phyloP scores from a whole-genome alignment of 2,888 invertebrate species.

The Idaea aversata region DNA sequence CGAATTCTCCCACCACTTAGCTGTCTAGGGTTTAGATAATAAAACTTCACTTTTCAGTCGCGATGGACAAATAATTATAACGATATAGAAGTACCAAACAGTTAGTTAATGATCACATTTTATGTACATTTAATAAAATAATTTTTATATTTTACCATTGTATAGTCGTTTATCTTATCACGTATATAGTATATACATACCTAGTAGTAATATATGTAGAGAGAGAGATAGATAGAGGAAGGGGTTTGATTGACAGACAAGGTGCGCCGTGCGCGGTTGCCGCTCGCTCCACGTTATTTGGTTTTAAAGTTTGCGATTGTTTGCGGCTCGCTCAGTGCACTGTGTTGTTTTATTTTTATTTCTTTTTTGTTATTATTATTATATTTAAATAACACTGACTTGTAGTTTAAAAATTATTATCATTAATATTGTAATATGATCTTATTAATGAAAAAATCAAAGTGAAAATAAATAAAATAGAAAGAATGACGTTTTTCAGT shows the following conservation, averaged over 20 bases:
- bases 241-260: constrained; percentile 11
- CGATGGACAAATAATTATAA: constrained; percentile 60
- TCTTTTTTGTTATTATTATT: constrained; percentile 69
- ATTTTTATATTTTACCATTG: constrained; percentile 79
- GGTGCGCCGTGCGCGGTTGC: constrained; percentile 47
- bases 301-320: constrained; percentile 51
- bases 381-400: constrained; percentile 79
- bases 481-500: constrained; percentile 55
- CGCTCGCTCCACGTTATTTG: constrained; percentile 41
- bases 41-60: constrained; percentile 50
- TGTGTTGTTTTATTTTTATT: constrained; percentile 71
- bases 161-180: constrained; percentile 75
- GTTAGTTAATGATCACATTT: constrained; percentile 77
- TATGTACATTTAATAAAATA: constrained; percentile 78
- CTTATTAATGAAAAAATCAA: constrained; percentile 81
- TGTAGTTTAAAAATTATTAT: constrained; percentile 80
- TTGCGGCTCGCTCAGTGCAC: constrained; percentile 57
- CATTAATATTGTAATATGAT: constrained; percentile 81
- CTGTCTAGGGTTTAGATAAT: constrained; percentile 64
- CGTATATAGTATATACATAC: constrained; percentile 66
- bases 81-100: constrained; percentile 77
- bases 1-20: constrained; percentile 64
- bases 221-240: constrained; percentile 31
- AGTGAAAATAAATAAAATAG: constrained; percentile 78
- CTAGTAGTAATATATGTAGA: constrained; percentile 38